Base-by-base conservation (phyloP, 23 tunicate species). In the Phallusia fumigata region DNA sequence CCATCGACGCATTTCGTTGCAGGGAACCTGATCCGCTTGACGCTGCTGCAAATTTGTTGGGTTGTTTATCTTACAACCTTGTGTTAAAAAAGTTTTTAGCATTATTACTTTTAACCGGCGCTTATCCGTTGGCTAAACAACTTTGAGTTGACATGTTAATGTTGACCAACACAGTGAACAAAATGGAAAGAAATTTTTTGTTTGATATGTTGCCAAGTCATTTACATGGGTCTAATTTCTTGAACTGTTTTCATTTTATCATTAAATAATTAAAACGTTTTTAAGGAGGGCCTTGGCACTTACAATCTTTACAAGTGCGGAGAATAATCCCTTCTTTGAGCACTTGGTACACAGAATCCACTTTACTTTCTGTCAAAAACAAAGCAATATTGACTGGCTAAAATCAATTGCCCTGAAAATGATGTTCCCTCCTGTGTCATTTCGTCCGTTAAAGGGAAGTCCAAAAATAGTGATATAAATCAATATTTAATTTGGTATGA, bases 311-410 rank as follows among this genome's bases (percentile, higher is more conserved):
- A 32, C 84, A 30, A 21, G 85, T 31, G 3, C 96, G 75, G 15
- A 91, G 81, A 26, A 87, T 77, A n/a, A 76, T 77, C 53, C 90
- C 90, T 86, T 91, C 84, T 52, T 91, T 83, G 30, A 91, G 36
- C 30, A 91, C 86, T 78, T 91, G 90, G 78, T 91, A 91, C 2
- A 86, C 96, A 12, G 80, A 76, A 44, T 91, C 90, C 31, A 91
- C 81, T 31, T 79, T 77, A 30, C 58, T 74, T 51, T 90, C 95
- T 90, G 81, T 34, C 13, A 58, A 22, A 58, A 58, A 58, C 11
- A 6, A 6, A 51, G 3, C 1, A 58, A 24, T 58, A 24, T 58
- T 22, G 28, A 58, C 69, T 58, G 8, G 26, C 69, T 8, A 21
- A 58, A 58, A 58, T 58, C 69, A 58, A 58, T 58, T 58, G 69